phyloP scores from a whole-genome alignment of 1,140 invertebrate genomes.

The Bombus impatiens region DNA sequence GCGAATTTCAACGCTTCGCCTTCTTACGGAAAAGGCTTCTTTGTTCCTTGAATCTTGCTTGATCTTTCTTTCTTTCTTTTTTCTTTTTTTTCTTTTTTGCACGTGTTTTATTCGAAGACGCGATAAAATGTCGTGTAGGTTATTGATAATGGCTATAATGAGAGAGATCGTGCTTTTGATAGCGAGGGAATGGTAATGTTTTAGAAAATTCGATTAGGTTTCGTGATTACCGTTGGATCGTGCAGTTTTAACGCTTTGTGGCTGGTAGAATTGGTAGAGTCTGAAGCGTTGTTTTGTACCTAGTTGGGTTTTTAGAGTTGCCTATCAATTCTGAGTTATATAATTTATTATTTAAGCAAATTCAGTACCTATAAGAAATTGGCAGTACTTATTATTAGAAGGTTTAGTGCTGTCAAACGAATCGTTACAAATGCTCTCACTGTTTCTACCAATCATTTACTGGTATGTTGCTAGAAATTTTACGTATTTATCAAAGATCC shows the following conservation, averaged over 20 bases:
- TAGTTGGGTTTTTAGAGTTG: no score
- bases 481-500: background rate
- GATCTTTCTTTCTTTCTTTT: no score
- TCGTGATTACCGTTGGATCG: background rate
- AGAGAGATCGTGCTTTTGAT: background rate
- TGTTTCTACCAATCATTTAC: no score
- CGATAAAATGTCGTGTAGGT: background rate
- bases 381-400: no score
- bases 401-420: no score
- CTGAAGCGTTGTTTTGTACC: no score
- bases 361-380: no score
- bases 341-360: no score
- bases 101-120: background rate
- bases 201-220: background rate
- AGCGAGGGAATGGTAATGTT: background rate
- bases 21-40: background rate
- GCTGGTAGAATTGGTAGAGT: background rate
- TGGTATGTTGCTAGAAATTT: fast-evolving
- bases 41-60: slow-evolving; percentile 21
- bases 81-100: no score
- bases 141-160: background rate
- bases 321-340: no score
- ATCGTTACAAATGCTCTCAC: no score
- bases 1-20: background rate
- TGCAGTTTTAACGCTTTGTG: background rate